Conservation (phyloP, 2,888 invertebrate species). For the Oxytorus armatus region DNA sequence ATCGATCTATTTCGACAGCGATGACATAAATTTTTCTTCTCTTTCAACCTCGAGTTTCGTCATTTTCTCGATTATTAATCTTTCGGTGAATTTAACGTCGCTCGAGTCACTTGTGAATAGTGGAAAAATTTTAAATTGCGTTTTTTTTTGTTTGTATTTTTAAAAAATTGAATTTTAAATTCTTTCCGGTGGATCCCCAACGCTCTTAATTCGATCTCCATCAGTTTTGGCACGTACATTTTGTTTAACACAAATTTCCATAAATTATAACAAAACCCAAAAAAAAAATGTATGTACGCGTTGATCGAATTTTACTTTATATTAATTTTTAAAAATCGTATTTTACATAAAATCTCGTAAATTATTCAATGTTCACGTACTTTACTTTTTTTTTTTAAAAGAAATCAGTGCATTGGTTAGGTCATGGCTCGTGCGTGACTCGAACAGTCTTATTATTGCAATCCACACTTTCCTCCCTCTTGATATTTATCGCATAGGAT, state of each 20-base stretch:
- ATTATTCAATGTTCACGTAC: not conserved
- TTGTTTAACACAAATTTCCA: no score
- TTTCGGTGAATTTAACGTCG: not conserved
- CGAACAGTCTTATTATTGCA: slow-evolving; percentile 14
- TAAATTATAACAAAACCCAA: not conserved
- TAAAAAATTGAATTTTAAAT: not conserved
- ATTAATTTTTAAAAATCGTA: no score
- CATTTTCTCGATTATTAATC: not conserved
- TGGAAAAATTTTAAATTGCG: not conserved
- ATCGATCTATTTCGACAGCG: slow-evolving; percentile 26
- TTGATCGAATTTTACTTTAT: no score
- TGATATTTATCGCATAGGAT: no score
- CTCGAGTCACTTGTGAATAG: no score
- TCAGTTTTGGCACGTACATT: no score
- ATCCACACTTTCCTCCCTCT: slow-evolving; percentile 8
- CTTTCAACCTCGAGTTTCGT: not conserved
- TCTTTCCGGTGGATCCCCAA: no score
- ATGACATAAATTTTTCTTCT: not conserved
- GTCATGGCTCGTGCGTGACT: slow-evolving; percentile 57
- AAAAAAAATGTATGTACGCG: not conserved
- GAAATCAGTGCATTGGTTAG: slow-evolving; percentile 13
- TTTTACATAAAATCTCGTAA: not conserved
- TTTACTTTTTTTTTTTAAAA: no score
- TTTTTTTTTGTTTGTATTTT: not conserved
- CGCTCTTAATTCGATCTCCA: no score